A percentile compares a stretch with the other conserved stretches of the same genome.
Evolutionary conservation across 2,113 vertebrate genomes (phyloP).

Genomic region (Tragelaphus scriptus): DNA sequence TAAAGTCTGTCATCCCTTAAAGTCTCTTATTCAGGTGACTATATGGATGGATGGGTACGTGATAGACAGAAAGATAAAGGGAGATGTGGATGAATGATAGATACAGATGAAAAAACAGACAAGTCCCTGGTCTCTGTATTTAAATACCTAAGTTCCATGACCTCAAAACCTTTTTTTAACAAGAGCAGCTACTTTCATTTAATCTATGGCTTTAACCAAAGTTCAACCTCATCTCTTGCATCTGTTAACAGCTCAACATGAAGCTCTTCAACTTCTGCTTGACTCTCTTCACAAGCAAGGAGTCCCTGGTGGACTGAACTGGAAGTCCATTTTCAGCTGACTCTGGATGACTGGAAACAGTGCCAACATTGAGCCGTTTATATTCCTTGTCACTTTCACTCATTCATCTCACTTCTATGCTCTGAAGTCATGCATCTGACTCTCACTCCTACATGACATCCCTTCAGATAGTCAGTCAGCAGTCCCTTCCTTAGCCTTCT

Average conservation of each 20-base stretch:
- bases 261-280: not conserved
- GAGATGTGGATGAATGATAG: not conserved
- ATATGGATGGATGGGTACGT: not conserved
- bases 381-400: not conserved
- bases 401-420: not conserved
- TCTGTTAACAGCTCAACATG: not conserved
- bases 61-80: not conserved
- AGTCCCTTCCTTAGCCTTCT: not conserved
- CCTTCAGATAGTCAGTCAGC: not conserved
- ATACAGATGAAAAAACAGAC: not conserved
- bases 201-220: not conserved
- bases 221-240: not conserved
- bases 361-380: not conserved
- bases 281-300: not conserved
- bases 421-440: not conserved
- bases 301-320: too few relatives aligned
- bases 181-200: not conserved
- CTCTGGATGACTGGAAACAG: not conserved
- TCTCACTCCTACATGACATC: not conserved
- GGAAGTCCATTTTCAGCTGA: not conserved
- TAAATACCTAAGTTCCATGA: not conserved
- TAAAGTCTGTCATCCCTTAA: not conserved
- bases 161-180: not conserved
- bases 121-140: not conserved
- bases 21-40: not conserved